Conservation (phyloP, 2,888 invertebrate genomes). For the Villa cingulata region DNA sequence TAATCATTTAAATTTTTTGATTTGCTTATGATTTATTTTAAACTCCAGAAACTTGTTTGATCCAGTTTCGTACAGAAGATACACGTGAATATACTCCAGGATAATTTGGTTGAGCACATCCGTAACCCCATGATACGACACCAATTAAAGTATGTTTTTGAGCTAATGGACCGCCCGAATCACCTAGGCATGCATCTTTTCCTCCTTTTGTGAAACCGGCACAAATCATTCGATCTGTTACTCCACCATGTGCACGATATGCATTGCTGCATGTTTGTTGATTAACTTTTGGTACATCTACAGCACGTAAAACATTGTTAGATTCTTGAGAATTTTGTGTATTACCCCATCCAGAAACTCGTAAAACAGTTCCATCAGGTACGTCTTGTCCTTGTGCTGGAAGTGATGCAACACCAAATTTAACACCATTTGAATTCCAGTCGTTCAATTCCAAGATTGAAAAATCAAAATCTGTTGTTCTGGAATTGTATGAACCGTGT, state of each 20-base stretch:
- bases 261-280: conserved; percentile 20
- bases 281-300: conserved; percentile 23
- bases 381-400: conserved; percentile 19
- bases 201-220: conserved; percentile 22
- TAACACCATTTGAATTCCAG: conserved; percentile 18
- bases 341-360: conserved; percentile 32
- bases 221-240: conserved; percentile 29
- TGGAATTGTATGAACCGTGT: conserved; percentile 29
- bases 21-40: no score
- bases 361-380: conserved; percentile 21
- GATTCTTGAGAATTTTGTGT: conserved; percentile 21
- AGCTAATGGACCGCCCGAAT: conserved; percentile 33
- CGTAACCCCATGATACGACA: conserved; percentile 32
- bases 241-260: conserved; percentile 17
- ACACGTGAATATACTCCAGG: conserved; percentile 31
- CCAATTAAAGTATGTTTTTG: conserved; percentile 21
- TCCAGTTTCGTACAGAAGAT: conserved; percentile 19
- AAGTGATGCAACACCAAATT: conserved; percentile 20
- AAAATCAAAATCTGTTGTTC: conserved; percentile 35
- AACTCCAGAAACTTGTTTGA: conserved; percentile 12
- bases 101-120: conserved; percentile 25
- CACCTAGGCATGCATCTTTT: conserved; percentile 24
- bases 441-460: conserved; percentile 29
- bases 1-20: no score
- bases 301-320: conserved; percentile 18